These are phyloP conservation scores for Pseudopipra pipra DNA, from an alignment of 2,113 vertebrate species.

Conservation along the genomic window DNA sequence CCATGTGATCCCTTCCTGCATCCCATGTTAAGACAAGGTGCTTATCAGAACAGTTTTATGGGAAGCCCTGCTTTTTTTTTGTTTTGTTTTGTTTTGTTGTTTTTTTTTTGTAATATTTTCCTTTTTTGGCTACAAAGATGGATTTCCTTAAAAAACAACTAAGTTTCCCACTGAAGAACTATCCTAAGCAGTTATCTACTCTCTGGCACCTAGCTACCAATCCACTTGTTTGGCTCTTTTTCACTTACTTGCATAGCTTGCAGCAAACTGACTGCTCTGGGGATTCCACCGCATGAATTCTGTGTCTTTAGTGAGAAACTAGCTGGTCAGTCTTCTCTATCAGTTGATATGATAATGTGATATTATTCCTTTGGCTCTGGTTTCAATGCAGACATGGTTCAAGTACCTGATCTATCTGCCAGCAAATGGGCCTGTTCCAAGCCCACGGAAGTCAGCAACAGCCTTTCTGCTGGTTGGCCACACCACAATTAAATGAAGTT, in stretches of 20 bases:
- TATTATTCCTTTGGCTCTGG: not conserved
- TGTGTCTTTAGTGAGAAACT: not conserved
- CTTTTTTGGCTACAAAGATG: not conserved
- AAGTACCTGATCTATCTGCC: not conserved
- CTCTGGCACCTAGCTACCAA: not conserved
- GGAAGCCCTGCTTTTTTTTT: not conserved
- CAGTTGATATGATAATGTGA: not conserved
- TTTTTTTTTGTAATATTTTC: not conserved
- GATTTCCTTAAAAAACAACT: not conserved
- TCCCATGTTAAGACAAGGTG: not conserved
- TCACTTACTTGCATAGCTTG: not conserved
- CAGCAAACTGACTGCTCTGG: not conserved
- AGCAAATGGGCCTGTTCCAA: not conserved
- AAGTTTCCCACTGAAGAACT: not conserved
- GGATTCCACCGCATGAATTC: not conserved
- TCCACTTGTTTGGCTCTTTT: not conserved
- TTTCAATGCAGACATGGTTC: not conserved
- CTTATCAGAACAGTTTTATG: not conserved
- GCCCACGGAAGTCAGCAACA: not conserved
- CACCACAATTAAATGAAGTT: not conserved
- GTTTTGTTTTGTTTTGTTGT: not conserved
- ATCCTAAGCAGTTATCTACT: not conserved
- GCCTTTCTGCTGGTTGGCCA: not conserved
- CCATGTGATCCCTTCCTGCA: not conserved
- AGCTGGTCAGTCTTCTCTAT: not conserved